Evolutionary conservation across 2,113 vertebrate species (phyloP).

Genomic region (Hypomesus transpacificus): DNA sequence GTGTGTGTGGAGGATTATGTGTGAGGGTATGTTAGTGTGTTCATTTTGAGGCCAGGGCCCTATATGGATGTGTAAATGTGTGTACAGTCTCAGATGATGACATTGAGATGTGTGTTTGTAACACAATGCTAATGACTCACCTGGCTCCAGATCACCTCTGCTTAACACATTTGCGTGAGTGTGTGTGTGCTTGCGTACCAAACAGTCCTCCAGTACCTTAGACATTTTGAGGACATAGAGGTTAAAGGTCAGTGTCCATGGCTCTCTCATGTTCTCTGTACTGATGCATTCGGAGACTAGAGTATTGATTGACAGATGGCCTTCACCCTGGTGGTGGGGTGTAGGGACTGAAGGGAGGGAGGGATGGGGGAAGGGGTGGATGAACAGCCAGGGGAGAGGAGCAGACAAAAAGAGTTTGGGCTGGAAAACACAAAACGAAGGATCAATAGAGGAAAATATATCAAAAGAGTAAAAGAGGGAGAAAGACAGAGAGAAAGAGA

Average conservation of each 20-base stretch:
- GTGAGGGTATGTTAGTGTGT: neutral
- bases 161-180: neutral
- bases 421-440: no score
- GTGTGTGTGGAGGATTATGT: neutral
- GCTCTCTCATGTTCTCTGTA: conserved; percentile 54
- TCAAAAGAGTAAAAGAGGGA: no score
- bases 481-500: no score
- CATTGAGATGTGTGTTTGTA: neutral
- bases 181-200: conserved; percentile 5
- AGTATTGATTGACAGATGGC: conserved; percentile 58
- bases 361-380: neutral
- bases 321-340: neutral
- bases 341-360: conserved; percentile 40
- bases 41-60: neutral
- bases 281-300: conserved; percentile 34
- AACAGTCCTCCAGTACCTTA: conserved; percentile 20
- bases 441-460: no score
- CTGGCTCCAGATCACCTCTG: no score
- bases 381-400: neutral
- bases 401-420: neutral
- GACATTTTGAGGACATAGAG: conserved; percentile 45
- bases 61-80: neutral
- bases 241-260: conserved; percentile 53
- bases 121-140: no score
- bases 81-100: neutral